phyloP scores from a whole-genome alignment of 2,888 invertebrate species.

The Cryptus armator region DNA sequence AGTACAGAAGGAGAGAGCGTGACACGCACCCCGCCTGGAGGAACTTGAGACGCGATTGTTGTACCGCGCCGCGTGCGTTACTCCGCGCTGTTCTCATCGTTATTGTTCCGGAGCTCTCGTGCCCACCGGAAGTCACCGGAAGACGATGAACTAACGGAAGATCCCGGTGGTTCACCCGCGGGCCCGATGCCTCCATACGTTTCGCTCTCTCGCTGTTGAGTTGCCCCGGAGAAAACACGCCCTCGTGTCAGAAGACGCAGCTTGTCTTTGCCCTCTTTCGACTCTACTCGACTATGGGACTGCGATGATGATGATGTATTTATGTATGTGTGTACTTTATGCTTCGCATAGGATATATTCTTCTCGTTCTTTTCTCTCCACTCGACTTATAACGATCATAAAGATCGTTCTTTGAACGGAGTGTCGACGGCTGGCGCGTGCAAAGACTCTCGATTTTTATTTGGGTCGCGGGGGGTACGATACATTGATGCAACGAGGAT shows the following conservation, averaged over 20 bases:
- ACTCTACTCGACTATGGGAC: conserved; percentile 21
- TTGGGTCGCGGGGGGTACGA: conserved; percentile 55
- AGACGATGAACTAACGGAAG: conserved; percentile 84
- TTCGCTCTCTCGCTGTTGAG: conserved; percentile 49
- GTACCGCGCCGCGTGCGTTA: conserved; percentile 81
- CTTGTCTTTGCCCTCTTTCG: conserved; percentile 75
- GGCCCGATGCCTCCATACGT: conserved; percentile 61
- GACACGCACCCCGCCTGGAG: conserved; percentile 81
- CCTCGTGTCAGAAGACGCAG: conserved; percentile 75
- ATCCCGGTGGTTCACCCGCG: conserved; percentile 73
- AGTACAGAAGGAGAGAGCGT: conserved; percentile 61
- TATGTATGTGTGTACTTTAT: not conserved
- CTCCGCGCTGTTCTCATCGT: conserved; percentile 57
- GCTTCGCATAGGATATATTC: conserved; percentile 45
- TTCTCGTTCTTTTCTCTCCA: conserved; percentile 34
- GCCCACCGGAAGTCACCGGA: conserved; percentile 85
- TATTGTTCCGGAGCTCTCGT: conserved; percentile 76
- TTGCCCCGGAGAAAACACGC: conserved; percentile 68
- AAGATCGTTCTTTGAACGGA: conserved; percentile 54
- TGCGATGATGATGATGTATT: not conserved
- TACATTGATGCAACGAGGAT: conserved; percentile 45
- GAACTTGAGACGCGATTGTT: conserved; percentile 85
- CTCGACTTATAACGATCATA: conserved; percentile 66
- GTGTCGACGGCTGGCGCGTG: conserved; percentile 58
- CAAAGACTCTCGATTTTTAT: conserved; percentile 56